Conservation (phyloP, 2,797 vertebrate genomes). For the Spea hammondii region DNA sequence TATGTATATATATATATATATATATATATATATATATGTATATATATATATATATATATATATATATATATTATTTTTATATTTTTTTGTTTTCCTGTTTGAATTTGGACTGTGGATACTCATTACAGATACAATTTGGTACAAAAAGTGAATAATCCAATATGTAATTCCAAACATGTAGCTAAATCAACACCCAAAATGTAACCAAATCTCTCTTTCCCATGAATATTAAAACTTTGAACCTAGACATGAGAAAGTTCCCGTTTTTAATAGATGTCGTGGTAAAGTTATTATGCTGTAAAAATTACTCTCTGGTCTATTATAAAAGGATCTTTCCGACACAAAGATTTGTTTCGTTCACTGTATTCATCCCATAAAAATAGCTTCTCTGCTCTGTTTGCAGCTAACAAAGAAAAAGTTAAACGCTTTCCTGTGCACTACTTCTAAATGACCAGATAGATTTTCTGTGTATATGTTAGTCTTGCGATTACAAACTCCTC, state of each 20-base stretch:
- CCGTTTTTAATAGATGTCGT: slow-evolving; percentile 55
- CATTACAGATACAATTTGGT: too few species aligned
- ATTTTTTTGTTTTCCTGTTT: too few species aligned
- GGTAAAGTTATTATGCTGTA: slow-evolving; percentile 54
- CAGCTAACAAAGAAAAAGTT: slow-evolving; percentile 42
- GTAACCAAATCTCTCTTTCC: slow-evolving; percentile 52
- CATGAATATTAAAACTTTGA: slow-evolving; percentile 61
- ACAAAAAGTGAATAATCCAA: too few species aligned
- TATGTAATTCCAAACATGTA: too few species aligned
- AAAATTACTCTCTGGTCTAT: slow-evolving; percentile 36
- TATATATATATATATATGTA: too few species aligned
- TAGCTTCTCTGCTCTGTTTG: slow-evolving; percentile 35
- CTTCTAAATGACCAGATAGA: slow-evolving; percentile 17
- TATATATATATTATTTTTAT: too few species aligned
- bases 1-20: too few species aligned
- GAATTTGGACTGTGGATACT: too few species aligned
- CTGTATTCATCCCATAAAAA: slow-evolving; percentile 42
- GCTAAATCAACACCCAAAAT: slow-evolving; percentile 59
- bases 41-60: too few species aligned
- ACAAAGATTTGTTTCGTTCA: slow-evolving; percentile 43
- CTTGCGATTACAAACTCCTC: neutral
- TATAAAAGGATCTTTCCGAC: slow-evolving; percentile 50
- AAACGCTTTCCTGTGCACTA: slow-evolving; percentile 33
- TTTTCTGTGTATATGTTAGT: neutral
- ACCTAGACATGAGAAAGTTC: slow-evolving; percentile 54